Evolutionary conservation across 2,113 vertebrate species (phyloP).

Genomic region (Choloepus hoffmanni): DNA sequence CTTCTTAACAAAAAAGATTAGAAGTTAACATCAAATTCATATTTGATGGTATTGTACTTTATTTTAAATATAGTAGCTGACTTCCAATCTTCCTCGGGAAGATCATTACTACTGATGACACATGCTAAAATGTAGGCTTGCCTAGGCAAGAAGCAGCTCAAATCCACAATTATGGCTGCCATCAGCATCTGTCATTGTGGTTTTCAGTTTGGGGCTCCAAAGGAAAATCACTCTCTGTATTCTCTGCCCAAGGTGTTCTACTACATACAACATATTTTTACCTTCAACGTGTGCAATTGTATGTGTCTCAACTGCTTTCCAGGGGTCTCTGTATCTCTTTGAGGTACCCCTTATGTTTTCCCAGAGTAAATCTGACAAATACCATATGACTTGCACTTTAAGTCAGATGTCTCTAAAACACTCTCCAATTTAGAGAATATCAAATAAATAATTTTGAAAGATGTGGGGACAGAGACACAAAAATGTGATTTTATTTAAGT

Average conservation of each 20-base stretch:
- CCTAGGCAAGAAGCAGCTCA: not conserved
- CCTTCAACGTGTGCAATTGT: not conserved
- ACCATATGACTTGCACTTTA: not conserved
- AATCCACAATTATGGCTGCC: not conserved
- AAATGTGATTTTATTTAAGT: not conserved
- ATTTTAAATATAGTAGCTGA: not conserved
- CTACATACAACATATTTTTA: not conserved
- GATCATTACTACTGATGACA: not conserved
- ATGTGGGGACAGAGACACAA: not conserved
- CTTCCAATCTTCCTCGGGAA: not conserved
- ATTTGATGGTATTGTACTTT: not conserved
- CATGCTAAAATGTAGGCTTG: not conserved
- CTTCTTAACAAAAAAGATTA: not conserved
- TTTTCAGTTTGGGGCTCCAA: not conserved
- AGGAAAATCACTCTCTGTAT: not conserved
- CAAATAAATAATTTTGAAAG: not conserved
- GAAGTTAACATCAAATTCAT: not conserved
- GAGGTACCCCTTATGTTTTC: not conserved
- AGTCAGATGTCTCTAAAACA: not conserved
- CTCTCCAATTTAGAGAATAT: not conserved
- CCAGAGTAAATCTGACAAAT: not conserved
- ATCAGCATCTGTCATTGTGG: not conserved
- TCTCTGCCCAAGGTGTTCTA: rapidly evolving
- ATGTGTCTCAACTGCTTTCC: not conserved
- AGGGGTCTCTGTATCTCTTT: not conserved